Conservation (phyloP, 37 sponge, comb jelly and placozoan genomes). For the Petrosia ficiformis region DNA sequence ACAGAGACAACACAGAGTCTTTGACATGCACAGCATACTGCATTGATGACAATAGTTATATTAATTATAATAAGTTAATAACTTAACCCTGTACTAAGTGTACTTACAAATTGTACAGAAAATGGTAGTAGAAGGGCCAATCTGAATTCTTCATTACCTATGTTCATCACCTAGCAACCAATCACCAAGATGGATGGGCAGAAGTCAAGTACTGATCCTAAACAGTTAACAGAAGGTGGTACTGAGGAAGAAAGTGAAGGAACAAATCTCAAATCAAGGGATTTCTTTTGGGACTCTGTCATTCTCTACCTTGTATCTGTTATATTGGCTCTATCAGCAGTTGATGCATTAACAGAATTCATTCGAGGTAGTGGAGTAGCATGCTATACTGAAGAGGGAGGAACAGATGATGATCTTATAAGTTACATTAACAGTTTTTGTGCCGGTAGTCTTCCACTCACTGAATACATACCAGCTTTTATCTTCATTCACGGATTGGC, state of each 20-base stretch:
- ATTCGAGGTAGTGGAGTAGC: constrained; percentile 28
- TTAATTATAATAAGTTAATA: no score
- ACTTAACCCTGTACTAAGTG: no score
- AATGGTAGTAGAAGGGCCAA: no score
- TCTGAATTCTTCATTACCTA: no score
- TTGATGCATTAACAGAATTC: constrained; percentile 52
- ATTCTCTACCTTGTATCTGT: constrained; percentile 49
- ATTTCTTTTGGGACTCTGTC: constrained; percentile 71
- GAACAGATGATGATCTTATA: not conserved
- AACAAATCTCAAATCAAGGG: constrained; percentile 14
- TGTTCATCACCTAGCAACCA: no score
- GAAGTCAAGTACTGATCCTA: constrained; percentile 22
- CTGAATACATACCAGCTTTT: constrained; percentile 47
- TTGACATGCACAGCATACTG: no score
- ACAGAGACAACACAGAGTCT: no score
- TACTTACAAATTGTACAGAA: no score
- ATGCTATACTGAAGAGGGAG: constrained; percentile 14
- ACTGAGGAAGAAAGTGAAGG: constrained; percentile 6
- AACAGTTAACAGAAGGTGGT: constrained; percentile 26
- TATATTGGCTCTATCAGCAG: constrained; percentile 35
- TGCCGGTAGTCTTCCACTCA: constrained; percentile 23
- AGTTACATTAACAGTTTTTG: constrained; percentile 39
- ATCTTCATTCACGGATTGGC: constrained; percentile 48
- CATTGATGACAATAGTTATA: no score
- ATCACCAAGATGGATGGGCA: no score